Evolutionary conservation across 1,140 invertebrate genomes (phyloP).

Genomic region (Pachypeltis micranthus): DNA sequence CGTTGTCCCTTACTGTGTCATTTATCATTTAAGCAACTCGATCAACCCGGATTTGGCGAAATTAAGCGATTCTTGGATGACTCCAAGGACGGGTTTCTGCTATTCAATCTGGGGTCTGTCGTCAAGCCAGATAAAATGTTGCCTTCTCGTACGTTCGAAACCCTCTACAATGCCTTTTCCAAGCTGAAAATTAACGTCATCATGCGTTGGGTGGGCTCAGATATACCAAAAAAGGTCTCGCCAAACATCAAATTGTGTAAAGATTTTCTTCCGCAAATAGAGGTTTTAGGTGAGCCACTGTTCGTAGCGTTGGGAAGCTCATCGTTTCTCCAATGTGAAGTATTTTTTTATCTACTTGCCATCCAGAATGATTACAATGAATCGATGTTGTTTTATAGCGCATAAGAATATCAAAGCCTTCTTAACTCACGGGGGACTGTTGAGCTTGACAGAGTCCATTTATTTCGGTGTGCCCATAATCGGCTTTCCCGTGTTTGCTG

Average conservation of each 20-base stretch:
- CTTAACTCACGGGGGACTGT: too few relatives aligned
- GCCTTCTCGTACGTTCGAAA: background rate
- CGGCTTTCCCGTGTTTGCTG: too few relatives aligned
- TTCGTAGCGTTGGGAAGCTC: too few relatives aligned
- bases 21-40: background rate
- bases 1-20: background rate
- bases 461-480: too few relatives aligned
- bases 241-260: background rate
- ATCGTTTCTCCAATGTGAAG: too few relatives aligned
- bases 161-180: background rate
- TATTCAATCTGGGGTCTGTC: conserved; percentile 34
- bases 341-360: too few relatives aligned
- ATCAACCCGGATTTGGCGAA: background rate
- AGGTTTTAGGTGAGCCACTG: background rate
- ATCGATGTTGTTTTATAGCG: too few relatives aligned
- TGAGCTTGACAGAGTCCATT: too few relatives aligned
- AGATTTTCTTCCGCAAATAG: background rate
- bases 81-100: conserved; percentile 37
- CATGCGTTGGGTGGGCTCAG: background rate
- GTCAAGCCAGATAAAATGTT: background rate
- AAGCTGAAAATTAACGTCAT: background rate
- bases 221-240: background rate
- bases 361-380: too few relatives aligned
- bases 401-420: too few relatives aligned
- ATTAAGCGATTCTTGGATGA: background rate